Percentiles rank a stretch among this genome's conserved stretches.
phyloP scores from a whole-genome alignment of 2,113 vertebrate genomes.

The Tylochromis polylepis region DNA sequence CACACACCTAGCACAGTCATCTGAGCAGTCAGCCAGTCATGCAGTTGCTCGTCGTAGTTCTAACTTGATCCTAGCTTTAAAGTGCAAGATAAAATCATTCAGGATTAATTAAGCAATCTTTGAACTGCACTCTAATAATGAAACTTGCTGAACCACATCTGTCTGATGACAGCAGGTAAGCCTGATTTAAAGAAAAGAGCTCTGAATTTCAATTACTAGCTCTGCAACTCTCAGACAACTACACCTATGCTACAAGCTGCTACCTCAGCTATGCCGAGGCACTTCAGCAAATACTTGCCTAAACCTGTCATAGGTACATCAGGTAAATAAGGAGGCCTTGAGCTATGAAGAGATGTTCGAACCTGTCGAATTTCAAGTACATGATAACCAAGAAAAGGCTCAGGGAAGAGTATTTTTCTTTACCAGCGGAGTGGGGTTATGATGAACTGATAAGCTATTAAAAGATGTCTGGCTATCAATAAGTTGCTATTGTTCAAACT shows the following conservation, averaged over 20 bases:
- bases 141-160: neutral
- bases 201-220: neutral
- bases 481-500: neutral
- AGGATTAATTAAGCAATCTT: neutral
- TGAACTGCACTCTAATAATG: neutral
- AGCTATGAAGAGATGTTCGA: neutral
- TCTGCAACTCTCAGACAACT: neutral
- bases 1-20: neutral
- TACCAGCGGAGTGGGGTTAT: accelerated
- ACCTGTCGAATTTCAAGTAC: neutral
- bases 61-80: neutral
- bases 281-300: neutral
- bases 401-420: neutral
- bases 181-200: neutral
- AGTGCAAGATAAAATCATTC: neutral
- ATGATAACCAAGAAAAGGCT: neutral
- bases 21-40: neutral
- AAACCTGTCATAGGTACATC: neutral
- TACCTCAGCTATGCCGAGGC: neutral
- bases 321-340: neutral
- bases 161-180: neutral
- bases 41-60: neutral
- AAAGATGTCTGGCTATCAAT: neutral
- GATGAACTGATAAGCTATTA: neutral
- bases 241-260: neutral